Evolutionary conservation across 2,113 vertebrate genomes (phyloP).

Genomic region (Ancistrus triradiatus): DNA sequence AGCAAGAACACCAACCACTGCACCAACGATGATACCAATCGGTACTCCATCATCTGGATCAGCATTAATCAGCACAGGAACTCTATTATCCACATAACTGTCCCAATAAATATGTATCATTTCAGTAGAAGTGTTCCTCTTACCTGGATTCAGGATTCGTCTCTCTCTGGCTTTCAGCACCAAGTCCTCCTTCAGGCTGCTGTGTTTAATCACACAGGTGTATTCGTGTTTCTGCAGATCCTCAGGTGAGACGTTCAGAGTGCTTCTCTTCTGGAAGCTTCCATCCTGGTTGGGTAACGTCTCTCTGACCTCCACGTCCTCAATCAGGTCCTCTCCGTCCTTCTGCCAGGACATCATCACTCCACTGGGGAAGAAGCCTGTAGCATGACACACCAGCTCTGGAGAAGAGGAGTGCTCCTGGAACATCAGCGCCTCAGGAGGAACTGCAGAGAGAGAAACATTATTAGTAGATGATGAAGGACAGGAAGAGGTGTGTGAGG

Average conservation of each 20-base stretch:
- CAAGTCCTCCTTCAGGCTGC: not conserved
- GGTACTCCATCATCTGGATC: not conserved
- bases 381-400: conserved; percentile 52
- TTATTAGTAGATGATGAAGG: too few species aligned
- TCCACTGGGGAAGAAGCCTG: conserved; percentile 54
- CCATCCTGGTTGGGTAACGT: conserved; percentile 52
- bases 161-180: not conserved
- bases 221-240: not conserved
- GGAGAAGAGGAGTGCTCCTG: not conserved
- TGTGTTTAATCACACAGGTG: conserved; percentile 40
- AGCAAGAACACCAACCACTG: not conserved
- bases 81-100: not conserved
- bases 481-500: not conserved
- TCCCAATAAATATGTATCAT: not conserved
- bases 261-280: conserved; percentile 50
- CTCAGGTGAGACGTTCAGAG: conserved; percentile 18
- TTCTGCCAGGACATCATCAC: conserved; percentile 34
- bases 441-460: not conserved
- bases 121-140: not conserved
- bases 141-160: too few species aligned
- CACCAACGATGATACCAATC: not conserved
- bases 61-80: not conserved
- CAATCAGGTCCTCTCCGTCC: conserved; percentile 38
- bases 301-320: conserved; percentile 42
- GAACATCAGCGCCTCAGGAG: not conserved